Base-by-base conservation (phyloP, 2,113 vertebrate species). In the Megaceryle maxima region DNA sequence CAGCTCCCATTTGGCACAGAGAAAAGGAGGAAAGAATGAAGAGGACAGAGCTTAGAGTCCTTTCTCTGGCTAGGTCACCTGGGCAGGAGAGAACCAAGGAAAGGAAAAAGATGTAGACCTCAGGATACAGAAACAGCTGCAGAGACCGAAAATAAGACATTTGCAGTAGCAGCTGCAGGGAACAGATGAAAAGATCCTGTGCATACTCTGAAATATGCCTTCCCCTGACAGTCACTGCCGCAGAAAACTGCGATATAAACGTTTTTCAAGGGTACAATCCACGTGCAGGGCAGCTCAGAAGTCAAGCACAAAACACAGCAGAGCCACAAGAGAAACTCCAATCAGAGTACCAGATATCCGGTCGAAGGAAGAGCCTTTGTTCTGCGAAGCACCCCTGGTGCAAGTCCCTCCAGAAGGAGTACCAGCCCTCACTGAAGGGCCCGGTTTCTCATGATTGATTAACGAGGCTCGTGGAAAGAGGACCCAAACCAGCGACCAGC, bases 1-100 rank as follows among this genome's bases (percentile, higher is more conserved):
- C 98, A 97, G 97, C 93, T 98, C 97, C 98, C 96, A 91, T 97
- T 97, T 98, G 98, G 97, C 97, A 98, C 82, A 98, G 97, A 98
- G 95, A 98, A 98, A 98, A 98, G 97, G 97, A 98, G 92, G 97
- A 98, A 98, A 98, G 97, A 98, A 94, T 98, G 97, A 87, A 97
- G 97, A 89, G 79, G 96, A 98, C 94, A 98, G 97, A 97, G 92
- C 97, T 95, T 98, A 98, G 91, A 96, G 75, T 96, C 97, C 95
- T 97, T 95, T 97, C 97, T 94, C 96, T 96, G 97, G 92, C 96
- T 95, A 98, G 97, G 97, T 97, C 90, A 98, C 97, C 98, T 98
- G 97, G 97, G 97, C 97, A 98, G 97, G 97, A 97, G 96, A 98
- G 97, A 98, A 98, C 96, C 97, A 97, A 96, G 91, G 92, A 93